Conservation (phyloP, 2,797 vertebrate genomes). For the Antennarius maculatus region DNA sequence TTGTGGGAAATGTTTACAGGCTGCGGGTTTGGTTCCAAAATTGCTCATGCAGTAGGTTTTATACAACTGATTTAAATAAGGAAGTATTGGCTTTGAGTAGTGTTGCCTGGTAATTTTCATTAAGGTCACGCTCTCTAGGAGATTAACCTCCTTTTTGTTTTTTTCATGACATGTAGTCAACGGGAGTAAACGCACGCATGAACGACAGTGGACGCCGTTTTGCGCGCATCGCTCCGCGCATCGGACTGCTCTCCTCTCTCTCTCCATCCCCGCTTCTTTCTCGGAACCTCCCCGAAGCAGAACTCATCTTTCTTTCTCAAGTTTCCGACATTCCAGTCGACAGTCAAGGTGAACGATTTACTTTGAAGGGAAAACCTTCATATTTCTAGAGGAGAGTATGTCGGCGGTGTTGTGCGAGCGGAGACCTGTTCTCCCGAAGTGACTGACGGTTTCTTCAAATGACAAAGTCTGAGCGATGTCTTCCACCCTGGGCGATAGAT, state of each 20-base stretch:
- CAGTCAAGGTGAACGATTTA: constrained; percentile 30
- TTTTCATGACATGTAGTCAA: background rate
- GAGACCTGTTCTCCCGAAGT: constrained; percentile 47
- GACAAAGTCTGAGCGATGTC: constrained; percentile 65
- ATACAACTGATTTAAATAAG: background rate
- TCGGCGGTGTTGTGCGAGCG: constrained; percentile 10
- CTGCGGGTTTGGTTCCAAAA: background rate
- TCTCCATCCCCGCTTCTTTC: constrained; percentile 36
- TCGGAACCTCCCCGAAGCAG: constrained; percentile 20
- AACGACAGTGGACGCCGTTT: constrained; percentile 28
- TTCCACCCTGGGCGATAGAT: constrained; percentile 43
- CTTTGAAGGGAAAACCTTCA: constrained; percentile 19
- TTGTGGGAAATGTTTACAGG: background rate
- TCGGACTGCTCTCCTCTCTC: constrained; percentile 27
- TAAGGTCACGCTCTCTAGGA: constrained; percentile 1
- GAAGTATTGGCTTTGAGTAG: constrained; percentile 4
- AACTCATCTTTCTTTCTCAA: constrained; percentile 36
- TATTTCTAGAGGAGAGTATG: constrained; percentile 30
- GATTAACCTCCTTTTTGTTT: constrained; percentile 12
- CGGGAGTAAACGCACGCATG: constrained; percentile 29
- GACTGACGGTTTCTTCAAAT: constrained; percentile 48
- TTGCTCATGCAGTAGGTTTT: background rate
- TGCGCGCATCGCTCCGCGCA: constrained; percentile 46
- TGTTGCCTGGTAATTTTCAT: background rate
- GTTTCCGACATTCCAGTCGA: constrained; percentile 52